These are phyloP conservation scores for Lamellibrachia columna DNA, from an alignment of 2,888 invertebrate species.

Conservation along the genomic window DNA sequence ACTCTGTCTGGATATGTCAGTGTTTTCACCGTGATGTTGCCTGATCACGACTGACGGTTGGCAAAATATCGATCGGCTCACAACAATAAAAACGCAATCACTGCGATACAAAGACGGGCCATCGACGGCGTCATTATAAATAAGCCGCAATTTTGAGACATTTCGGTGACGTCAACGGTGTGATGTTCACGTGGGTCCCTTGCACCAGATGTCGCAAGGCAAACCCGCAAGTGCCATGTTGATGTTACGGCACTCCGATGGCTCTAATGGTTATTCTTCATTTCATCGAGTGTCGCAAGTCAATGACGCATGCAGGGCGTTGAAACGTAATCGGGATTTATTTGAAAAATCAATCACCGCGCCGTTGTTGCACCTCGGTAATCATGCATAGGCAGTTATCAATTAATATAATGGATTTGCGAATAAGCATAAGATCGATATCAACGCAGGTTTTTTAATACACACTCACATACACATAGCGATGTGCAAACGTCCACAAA, in stretches of 20 bases:
- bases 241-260: not conserved
- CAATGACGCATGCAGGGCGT: not conserved
- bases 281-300: not conserved
- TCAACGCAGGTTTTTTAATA: not conserved
- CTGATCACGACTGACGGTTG: not conserved
- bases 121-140: not conserved
- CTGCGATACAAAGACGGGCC: not conserved
- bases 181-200: not conserved
- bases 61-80: not conserved
- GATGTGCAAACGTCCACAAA: not conserved
- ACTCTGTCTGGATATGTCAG: not conserved
- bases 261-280: not conserved
- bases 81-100: slow-evolving; percentile 8
- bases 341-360: not conserved
- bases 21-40: not conserved
- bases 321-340: not conserved
- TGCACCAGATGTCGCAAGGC: not conserved
- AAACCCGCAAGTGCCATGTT: not conserved
- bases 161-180: not conserved
- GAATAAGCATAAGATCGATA: not conserved
- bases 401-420: slow-evolving; percentile 8
- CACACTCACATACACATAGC: not conserved
- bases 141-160: not conserved
- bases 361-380: not conserved
- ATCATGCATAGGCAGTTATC: not conserved